Conservation (phyloP, 1,140 invertebrate genomes). For the Lepidostoma basale region DNA sequence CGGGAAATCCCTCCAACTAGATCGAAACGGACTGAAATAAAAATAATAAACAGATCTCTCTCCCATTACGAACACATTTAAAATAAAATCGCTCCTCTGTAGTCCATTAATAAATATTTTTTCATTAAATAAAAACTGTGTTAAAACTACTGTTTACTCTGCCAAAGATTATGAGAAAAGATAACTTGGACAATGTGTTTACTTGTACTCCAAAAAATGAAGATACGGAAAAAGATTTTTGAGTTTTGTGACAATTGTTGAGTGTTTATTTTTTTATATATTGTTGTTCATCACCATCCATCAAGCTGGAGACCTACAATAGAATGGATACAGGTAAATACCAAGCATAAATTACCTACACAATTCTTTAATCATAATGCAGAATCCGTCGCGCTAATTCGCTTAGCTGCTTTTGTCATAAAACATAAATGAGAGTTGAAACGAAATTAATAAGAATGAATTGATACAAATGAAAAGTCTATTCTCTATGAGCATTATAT, state of each 20-base stretch:
- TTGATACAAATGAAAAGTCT: too few relatives aligned
- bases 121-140: not conserved
- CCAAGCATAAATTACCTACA: too few relatives aligned
- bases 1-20: not conserved
- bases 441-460: too few relatives aligned
- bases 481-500: too few relatives aligned
- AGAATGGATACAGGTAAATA: constrained; percentile 43
- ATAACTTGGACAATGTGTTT: too few relatives aligned
- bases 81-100: too few relatives aligned
- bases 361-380: too few relatives aligned
- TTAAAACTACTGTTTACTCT: not conserved
- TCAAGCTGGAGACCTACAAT: constrained; percentile 36
- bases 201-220: not conserved
- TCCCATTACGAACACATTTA: not conserved
- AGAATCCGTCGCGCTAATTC: too few relatives aligned
- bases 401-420: too few relatives aligned
- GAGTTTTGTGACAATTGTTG: constrained; percentile 4
- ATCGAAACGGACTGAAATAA: not conserved
- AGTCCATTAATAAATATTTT: too few relatives aligned
- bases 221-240: constrained; percentile 19
- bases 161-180: too few relatives aligned
- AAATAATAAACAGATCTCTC: not conserved
- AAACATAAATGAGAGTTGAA: too few relatives aligned
- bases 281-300: not conserved
- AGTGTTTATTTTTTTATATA: constrained; percentile 2